Base-by-base conservation (phyloP, 1,140 invertebrate species). In the Marisa cornuarietis region DNA sequence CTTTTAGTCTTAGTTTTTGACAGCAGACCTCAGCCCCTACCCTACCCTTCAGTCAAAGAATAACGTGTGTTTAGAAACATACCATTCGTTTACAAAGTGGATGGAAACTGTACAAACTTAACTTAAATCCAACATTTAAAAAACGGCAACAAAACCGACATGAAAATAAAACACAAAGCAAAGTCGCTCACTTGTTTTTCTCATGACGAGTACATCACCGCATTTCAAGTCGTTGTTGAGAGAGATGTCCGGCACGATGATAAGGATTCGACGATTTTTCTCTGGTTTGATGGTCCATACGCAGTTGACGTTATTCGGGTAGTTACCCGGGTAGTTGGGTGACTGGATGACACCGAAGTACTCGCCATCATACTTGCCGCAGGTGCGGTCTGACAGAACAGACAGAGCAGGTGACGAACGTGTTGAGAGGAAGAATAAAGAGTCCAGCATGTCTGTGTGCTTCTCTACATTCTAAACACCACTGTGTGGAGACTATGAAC, bases 291-390 rank as follows among this genome's bases (percentile, higher is more conserved):
- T 91, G 69, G 84, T 88, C 91, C 91, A 91, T 0, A 87, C 87
- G 82, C 91, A 91, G 51, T 88, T 83, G 10, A 89, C 83, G 80
- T 90, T 89, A 68, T 86, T 86, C 7, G 91, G 91, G 78, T 91
- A 91, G 65, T 88, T 80, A 18, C 90, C 91, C 11, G 91, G 91
- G 79, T 90, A 91, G 81, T 91, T 91, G 14, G 91, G 91, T 63
- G 85, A 90, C 76, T 90, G 81, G 31, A 91, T 87, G 49, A 87
- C 84, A 24, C 91, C 91, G 68, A 87, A 87, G n/a, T 85, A 84
- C 14, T 82, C 73, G 2, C 86, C 88, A 66, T 86, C 83, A 49
- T 82, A 81, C 22, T 87, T 88, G 14, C 90, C 88, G 78, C 90
- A 91, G n/a, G 71, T 79, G 42, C 81, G 79, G 76, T 89, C 90